Evolutionary conservation across 1,140 invertebrate species (phyloP), one percentile per base, ranked within the genome.

Genomic region (Drosophila bifasciata): DNA sequence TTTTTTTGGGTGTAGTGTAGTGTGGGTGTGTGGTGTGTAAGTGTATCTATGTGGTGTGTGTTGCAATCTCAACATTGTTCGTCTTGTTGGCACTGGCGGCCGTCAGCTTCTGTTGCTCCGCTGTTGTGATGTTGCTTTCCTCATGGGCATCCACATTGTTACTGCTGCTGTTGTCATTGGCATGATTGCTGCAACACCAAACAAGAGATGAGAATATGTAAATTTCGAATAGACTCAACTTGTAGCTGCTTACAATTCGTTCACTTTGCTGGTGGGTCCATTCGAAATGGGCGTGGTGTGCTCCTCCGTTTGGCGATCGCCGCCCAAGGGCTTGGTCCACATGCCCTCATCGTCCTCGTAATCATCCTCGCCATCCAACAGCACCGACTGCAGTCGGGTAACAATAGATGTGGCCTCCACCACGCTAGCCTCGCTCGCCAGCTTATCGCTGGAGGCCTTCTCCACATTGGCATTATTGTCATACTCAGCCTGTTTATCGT

Each of bases 391-490:
- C 32, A 90, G n/a, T n/a, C 76, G 72, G 9, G 70, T 84, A 0
- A 85, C 83, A 17, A 89, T 69, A n/a, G 89, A 69, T 40, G 68
- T 71, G 3, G 78, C 63, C 28, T 76, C 72, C 16, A 41, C 53
- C 2, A 70, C 64, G 43, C 61, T 74, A 19, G 64, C 61, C 16
- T 79, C 73, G 21, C 32, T 36, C 32, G 56, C 45, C 7, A 74
- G 46, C 28, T 81, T 89, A 19, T 84, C 80, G 57, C 64, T 79
- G 15, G 52, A 49, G 28, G 79, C 62, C 59, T 91, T 91, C 51
- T 91, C 90, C 49, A 91, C 86, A 52, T 91, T 91, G 41, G 90
- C 90, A 76, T 91, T 91, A 53, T 91, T 91, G 61, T 91, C 90
- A 43, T 90, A 91, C 48, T 91, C 89, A 9, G 79, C 79, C 40